A percentile compares a stretch with the other conserved stretches of the same genome.
phyloP scores from a whole-genome alignment of 2,113 vertebrate genomes.

The Campylomormyrus numenius region DNA sequence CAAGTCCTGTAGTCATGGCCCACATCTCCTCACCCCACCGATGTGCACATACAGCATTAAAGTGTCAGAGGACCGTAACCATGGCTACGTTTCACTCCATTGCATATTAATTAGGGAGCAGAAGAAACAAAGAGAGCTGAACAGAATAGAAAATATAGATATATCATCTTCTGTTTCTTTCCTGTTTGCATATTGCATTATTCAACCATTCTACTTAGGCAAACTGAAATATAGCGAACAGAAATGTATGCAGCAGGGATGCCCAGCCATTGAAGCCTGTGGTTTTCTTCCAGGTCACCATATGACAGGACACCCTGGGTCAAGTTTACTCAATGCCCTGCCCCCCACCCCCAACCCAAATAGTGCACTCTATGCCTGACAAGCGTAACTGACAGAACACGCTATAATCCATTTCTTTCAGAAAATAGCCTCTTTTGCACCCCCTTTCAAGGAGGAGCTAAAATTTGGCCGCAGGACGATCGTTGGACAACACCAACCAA shows the following conservation, averaged over 20 bases:
- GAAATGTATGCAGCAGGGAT: slow-evolving; percentile 1
- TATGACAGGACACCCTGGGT: neutral
- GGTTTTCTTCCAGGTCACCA: neutral
- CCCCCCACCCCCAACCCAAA: neutral
- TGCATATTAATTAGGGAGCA: slow-evolving; percentile 59
- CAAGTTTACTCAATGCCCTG: neutral
- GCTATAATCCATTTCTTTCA: neutral
- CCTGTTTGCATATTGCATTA: slow-evolving; percentile 59
- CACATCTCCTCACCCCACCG: slow-evolving; percentile 54
- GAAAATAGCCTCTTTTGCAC: neutral
- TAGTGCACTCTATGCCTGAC: neutral
- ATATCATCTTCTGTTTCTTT: slow-evolving; percentile 36
- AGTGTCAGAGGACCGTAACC: slow-evolving; percentile 63
- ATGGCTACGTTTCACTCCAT: slow-evolving; percentile 60
- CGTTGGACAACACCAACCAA: neutral
- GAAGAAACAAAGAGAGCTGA: slow-evolving; percentile 41
- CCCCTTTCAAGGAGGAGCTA: neutral
- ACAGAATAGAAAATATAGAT: slow-evolving; percentile 24
- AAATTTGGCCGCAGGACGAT: neutral
- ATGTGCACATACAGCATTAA: slow-evolving; percentile 68
- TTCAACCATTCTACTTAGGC: slow-evolving; percentile 24
- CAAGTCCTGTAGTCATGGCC: slow-evolving; percentile 55
- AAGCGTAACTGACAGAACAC: neutral
- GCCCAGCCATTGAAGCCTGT: neutral
- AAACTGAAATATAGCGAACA: slow-evolving; percentile 1